phyloP scores from a whole-genome alignment of 2,888 invertebrate genomes.

The Plusia festucae region DNA sequence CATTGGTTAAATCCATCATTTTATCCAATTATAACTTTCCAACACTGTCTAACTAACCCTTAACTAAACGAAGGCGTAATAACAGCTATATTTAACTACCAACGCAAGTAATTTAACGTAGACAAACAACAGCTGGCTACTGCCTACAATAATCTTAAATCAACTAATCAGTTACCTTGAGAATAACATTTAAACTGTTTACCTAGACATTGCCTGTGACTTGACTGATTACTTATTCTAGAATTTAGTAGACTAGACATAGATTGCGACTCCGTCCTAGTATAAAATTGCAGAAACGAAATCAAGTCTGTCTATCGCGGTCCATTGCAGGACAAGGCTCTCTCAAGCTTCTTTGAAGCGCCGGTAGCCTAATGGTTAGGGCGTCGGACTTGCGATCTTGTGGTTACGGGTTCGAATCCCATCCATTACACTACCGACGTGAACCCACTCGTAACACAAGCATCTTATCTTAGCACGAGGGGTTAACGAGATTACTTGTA shows the following conservation, averaged over 20 bases:
- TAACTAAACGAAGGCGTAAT: background rate
- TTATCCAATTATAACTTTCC: background rate
- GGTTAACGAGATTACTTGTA: no score
- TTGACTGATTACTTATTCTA: constrained; percentile 42
- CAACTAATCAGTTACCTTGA: constrained; percentile 62
- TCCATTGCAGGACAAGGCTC: no score
- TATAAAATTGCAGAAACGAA: no score
- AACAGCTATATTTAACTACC: background rate
- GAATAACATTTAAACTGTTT: constrained; percentile 61
- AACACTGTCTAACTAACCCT: constrained; percentile 1
- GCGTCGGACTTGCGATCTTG: no score
- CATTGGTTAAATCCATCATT: background rate
- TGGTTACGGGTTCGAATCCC: no score
- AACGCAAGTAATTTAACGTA: background rate
- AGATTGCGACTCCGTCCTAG: no score
- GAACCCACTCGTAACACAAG: no score
- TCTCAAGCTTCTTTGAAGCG: no score
- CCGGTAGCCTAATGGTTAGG: no score
- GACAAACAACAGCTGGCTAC: background rate
- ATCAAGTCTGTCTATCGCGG: no score
- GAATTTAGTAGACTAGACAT: background rate
- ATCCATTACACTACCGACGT: no score
- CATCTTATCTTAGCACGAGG: no score
- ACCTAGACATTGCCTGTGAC: constrained; percentile 53
- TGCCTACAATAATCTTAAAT: background rate